These are phyloP conservation scores for Cygnus buccinator DNA, from an alignment of 2,113 vertebrate genomes.

Conservation along the genomic window DNA sequence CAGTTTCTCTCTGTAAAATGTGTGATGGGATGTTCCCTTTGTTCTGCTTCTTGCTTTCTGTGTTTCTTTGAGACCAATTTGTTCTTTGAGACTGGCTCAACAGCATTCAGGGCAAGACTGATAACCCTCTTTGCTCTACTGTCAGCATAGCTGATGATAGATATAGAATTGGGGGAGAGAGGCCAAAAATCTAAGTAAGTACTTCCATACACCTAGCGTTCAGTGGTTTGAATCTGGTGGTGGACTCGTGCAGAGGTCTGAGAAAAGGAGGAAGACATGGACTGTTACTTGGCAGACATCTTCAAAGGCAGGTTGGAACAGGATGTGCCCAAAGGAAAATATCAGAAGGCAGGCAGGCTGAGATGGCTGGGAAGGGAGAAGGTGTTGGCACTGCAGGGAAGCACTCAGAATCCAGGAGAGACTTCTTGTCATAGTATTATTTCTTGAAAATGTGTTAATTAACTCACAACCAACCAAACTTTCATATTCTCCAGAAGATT, in stretches of 20 bases:
- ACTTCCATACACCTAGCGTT: not conserved
- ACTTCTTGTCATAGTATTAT: not conserved
- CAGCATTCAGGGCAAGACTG: not conserved
- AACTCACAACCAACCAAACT: not conserved
- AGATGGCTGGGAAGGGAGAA: not conserved
- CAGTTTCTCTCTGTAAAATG: not conserved
- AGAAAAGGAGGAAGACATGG: not conserved
- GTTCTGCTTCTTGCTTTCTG: not conserved
- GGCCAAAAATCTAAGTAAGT: not conserved
- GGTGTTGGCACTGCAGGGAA: not conserved
- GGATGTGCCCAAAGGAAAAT: not conserved
- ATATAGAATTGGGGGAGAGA: not conserved
- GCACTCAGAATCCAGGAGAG: not conserved
- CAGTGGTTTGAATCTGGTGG: not conserved
- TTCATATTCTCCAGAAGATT: not conserved
- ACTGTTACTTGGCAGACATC: not conserved
- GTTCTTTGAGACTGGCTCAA: not conserved
- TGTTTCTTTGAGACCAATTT: not conserved
- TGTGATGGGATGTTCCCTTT: not conserved
- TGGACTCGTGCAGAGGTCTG: not conserved
- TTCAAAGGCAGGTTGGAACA: not conserved
- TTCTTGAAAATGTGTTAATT: not conserved
- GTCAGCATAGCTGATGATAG: not conserved
- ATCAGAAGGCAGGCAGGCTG: not conserved
- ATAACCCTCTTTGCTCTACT: not conserved